Percentiles rank a stretch among this genome's conserved stretches.
These are phyloP conservation scores for Trachurus trachurus DNA, from an alignment of 2,797 vertebrate species.

Conservation along the genomic window DNA sequence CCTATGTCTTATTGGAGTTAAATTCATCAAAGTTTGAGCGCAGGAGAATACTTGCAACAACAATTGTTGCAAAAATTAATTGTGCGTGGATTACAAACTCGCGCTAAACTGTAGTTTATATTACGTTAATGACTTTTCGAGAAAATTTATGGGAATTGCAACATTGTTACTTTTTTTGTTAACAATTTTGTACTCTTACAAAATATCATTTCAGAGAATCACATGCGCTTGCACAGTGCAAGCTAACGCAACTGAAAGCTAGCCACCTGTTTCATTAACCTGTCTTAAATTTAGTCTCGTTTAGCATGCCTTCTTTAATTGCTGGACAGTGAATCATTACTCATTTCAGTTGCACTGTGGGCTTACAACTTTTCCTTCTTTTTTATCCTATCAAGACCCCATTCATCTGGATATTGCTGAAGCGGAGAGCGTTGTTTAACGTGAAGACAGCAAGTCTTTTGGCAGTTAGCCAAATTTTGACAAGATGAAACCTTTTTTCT, in stretches of 20 bases:
- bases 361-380: slow-evolving; percentile 93
- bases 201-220: slow-evolving; percentile 2
- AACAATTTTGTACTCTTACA: neutral
- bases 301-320: slow-evolving; percentile 43
- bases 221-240: slow-evolving; percentile 17
- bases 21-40: neutral
- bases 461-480: slow-evolving; percentile 77
- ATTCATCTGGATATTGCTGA: slow-evolving; percentile 90
- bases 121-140: neutral
- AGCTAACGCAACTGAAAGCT: slow-evolving; percentile 51
- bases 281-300: slow-evolving; percentile 16
- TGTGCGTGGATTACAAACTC: neutral
- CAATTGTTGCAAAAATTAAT: neutral
- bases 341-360: slow-evolving; percentile 76
- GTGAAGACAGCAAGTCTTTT: slow-evolving; percentile 91
- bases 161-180: neutral
- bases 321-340: slow-evolving; percentile 58
- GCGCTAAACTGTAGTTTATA: neutral
- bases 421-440: slow-evolving; percentile 92
- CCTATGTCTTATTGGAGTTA: neutral
- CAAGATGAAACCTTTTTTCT: slow-evolving; percentile 65
- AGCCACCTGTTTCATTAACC: slow-evolving; percentile 29
- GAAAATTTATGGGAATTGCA: neutral
- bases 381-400: slow-evolving; percentile 95
- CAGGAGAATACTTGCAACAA: neutral